Evolutionary conservation across 2,113 vertebrate species (phyloP), one percentile per base, ranked within the genome.

Genomic region (Dasyornis broadbenti): DNA sequence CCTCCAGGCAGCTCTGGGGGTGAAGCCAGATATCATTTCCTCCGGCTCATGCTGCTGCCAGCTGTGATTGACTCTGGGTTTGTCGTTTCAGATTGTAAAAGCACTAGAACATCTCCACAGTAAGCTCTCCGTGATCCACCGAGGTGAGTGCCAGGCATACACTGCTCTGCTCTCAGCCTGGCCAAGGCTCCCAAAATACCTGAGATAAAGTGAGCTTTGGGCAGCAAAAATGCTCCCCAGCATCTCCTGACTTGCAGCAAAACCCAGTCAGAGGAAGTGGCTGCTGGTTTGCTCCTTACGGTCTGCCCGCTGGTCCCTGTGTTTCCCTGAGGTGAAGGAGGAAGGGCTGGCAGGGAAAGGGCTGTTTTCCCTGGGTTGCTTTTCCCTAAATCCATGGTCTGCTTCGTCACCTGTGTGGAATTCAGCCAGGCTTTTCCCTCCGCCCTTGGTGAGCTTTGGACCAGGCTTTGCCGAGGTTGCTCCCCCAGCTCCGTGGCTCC

Each of bases 31-130:
- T 12, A 7, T 18, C 6, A 2, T 66, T 78, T 83, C 17, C 56
- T 86, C 37, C 52, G 65, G 7, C 2, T 33, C 2, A 0, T 11
- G 49, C 24, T 69, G 56, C 89, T 89, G 79, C 57, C 85, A 81
- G 71, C 82, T 52, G 64, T 61, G 78, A 78, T 22, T 96, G 92
- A 89, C 93, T 93, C 64, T 65, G 52, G 33, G 2, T 95, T 64
- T 95, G 66, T 92, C 91, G 35, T 97, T 98, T 50, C 98, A 99
- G 99, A 99, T 99, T 49, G 99, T 99, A 65, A 99, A 99, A 97
- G 99, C 99, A 11, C 97, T 99, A 97, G 99, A 99, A 95, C 99
- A 99, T 97, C 98, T 99, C 92, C 99, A 99, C 98, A 99, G 99
- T 96, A 99, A 99, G 72, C 99, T 99, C 94, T 99, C 99, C 57